Conservation (phyloP, 2,888 invertebrate genomes). For the Amphipoea oculea region DNA sequence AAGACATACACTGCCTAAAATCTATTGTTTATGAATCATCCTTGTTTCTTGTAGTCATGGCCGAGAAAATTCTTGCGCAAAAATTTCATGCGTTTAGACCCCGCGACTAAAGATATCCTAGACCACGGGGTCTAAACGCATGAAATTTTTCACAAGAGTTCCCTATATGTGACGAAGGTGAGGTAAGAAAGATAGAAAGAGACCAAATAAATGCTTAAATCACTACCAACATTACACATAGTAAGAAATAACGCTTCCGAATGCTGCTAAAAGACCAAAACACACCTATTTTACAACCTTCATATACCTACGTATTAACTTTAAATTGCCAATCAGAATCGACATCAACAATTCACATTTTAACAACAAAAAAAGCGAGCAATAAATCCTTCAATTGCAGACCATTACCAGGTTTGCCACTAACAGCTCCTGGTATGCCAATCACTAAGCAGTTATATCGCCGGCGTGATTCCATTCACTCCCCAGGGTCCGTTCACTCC, state of each 20-base stretch:
- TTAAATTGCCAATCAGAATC: constrained; percentile 17
- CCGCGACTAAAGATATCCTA: too few species aligned
- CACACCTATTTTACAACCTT: too few species aligned
- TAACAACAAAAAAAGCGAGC: constrained; percentile 29
- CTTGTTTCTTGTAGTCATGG: background rate
- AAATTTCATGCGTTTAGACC: too few species aligned
- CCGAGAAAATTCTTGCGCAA: background rate
- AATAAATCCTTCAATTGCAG: constrained; percentile 31
- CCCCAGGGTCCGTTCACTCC: constrained; percentile 60
- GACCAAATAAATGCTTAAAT: background rate
- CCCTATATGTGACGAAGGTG: background rate
- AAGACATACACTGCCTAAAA: background rate
- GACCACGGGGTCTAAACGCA: background rate
- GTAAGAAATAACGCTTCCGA: background rate
- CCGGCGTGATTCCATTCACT: constrained; percentile 61
- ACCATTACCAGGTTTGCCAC: constrained; percentile 35
- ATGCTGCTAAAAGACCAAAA: background rate
- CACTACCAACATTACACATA: background rate
- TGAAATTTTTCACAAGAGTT: background rate
- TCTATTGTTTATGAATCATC: background rate
- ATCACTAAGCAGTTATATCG: constrained; percentile 58
- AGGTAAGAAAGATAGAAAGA: background rate
- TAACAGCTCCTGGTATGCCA: constrained; percentile 45
- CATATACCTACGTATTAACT: background rate
- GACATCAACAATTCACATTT: constrained; percentile 15